phyloP scores from a whole-genome alignment of 2,888 invertebrate genomes.

The Lymantria dispar region DNA sequence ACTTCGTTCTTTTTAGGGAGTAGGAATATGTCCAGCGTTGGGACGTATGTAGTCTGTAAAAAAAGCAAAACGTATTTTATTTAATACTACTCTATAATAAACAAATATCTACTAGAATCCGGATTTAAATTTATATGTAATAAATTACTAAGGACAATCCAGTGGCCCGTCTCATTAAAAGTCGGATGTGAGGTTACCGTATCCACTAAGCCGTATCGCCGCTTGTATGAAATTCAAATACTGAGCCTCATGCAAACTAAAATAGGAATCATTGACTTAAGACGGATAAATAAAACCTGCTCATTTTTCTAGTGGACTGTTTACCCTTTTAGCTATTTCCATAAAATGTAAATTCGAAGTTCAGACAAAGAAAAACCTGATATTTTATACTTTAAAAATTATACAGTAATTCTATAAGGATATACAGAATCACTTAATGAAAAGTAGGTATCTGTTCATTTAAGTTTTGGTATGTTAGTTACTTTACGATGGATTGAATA shows the following conservation, averaged over 20 bases:
- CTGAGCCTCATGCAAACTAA: slow-evolving; percentile 19
- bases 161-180: slow-evolving; percentile 25
- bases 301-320: not conserved
- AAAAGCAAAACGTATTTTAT: not conserved
- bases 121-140: slow-evolving; percentile 12
- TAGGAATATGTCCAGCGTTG: no score
- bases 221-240: slow-evolving; percentile 36
- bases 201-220: slow-evolving; percentile 20
- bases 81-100: not conserved
- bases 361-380: no score
- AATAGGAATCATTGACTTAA: slow-evolving; percentile 24
- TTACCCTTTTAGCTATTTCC: no score
- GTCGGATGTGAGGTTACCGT: slow-evolving; percentile 21
- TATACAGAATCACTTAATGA: no score
- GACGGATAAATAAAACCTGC: slow-evolving; percentile 7
- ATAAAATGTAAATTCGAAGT: no score
- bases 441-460: no score
- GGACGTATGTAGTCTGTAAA: no score
- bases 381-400: no score
- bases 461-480: no score
- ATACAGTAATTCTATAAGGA: no score
- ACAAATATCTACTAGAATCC: not conserved
- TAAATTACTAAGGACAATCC: slow-evolving; percentile 10
- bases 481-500: no score
- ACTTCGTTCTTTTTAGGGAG: no score